Evolutionary conservation across 2,888 invertebrate species (phyloP), one percentile per base, ranked within the genome.

Genomic region (Galeopsomyia nigrocyanea): DNA sequence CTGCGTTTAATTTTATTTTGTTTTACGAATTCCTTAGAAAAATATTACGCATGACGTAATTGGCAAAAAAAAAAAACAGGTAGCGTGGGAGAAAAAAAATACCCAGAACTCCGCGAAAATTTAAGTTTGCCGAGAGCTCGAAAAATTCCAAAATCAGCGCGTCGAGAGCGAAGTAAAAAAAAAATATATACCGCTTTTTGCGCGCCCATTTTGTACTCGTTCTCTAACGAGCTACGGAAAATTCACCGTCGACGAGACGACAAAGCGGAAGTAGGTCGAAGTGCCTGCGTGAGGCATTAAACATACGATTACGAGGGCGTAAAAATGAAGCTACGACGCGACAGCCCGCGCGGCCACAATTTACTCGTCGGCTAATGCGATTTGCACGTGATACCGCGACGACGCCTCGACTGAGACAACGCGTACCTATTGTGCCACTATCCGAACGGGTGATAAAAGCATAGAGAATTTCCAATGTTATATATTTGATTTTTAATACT

Each of bases 221-320:
- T 6, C 46, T 13, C n/a, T 60, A 65, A 65, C 56, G 46, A 65
- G 39, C 50, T 39, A 7, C 7, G 7, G 39, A 39, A 39, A 39
- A 10, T 13, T 10, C 39, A 13, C 13, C 13, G 7, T 9, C 13
- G 16, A 10, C 22, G 60, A n/a, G 39, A 26, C 55, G 49, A 17
- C 39, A 19, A 56, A 62, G 19, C 46, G 49, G 60, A 67, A 71
- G 55, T 56, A 26, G 61, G 39, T 61, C 53, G 21, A 66, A 56
- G 60, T 55, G 58, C 61, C 31, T 22, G 31, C 60, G 57, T 16
- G 21, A 13, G 16, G 55, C 50, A 62, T 66, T 63, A 68, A 68
- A 68, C 53, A 63, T 56, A 63, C 63, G 56, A 72, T 72, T 72
- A 72, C 53, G 67, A 51, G 58, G 26, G 49, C 21, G 63, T 68